Base-by-base conservation (phyloP, 1,140 invertebrate species). In the Lycorma delicatula region DNA sequence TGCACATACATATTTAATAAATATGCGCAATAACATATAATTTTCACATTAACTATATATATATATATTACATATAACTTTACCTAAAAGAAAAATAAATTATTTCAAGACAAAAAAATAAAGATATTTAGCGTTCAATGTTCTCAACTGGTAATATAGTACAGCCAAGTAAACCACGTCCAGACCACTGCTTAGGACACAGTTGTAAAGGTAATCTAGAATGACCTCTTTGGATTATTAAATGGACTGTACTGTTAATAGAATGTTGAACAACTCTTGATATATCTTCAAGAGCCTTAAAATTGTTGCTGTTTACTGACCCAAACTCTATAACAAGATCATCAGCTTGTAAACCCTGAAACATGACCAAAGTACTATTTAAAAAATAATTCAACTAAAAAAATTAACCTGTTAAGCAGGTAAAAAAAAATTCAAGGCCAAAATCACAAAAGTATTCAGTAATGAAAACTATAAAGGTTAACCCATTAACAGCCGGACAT, bases 101-200 rank as follows among this genome's bases (percentile, higher is more conserved):
- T n/a, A n/a, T n/a, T n/a, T n/a, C n/a, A n/a, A n/a, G n/a, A n/a
- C n/a, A n/a, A n/a, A n/a, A n/a, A n/a, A n/a, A n/a, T n/a, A n/a
- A n/a, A n/a, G n/a, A n/a, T n/a, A n/a, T 44, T 44, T 22, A 44
- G 11, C 41, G 41, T 44, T 44, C 41, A 44, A 44, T 44, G 41
- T 7, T 18, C 23, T 44, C 41, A 5, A 44, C 7, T 12, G 41
- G 41, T 18, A 44, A 11, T 7, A 44, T 7, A 1, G 23, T 3
- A 44, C 41, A 44, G 1, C 41, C 41, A 5, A 44, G 13, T 20
- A 20, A 20, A 4, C 41, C 41, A 7, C 23, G 41, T 1, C 41
- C 41, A 18, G 16, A 20, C 41, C 41, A 44, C 2, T 16, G 5
- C n/a, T 13, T 3, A 3, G 41, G 41, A 7, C 20, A 18, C 36